Evolutionary conservation across 37 sponge, comb jelly and placozoan species (phyloP).

Genomic region (Eunapius fragilis): DNA sequence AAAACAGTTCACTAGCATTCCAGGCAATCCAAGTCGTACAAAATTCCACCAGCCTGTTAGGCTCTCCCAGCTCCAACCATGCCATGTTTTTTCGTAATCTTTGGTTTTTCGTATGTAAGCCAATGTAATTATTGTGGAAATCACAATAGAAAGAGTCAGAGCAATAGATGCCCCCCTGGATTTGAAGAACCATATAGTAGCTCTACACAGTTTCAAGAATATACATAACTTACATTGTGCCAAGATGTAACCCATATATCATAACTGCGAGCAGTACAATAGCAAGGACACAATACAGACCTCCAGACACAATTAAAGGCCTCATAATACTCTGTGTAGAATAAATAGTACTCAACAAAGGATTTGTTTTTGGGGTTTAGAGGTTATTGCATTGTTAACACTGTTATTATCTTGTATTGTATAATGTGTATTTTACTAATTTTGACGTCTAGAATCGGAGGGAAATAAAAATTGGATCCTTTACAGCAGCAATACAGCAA

Average conservation of each 20-base stretch:
- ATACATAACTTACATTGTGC: constrained; percentile 30
- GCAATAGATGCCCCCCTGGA: constrained; percentile 44
- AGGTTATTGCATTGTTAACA: too few species aligned
- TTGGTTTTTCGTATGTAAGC: constrained; percentile 25
- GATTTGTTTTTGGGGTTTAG: too few species aligned
- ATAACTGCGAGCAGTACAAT: constrained; percentile 30
- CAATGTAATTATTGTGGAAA: constrained; percentile 22
- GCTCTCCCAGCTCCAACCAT: constrained; percentile 72
- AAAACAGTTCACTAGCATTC: constrained; percentile 11
- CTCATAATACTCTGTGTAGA: constrained; percentile 53
- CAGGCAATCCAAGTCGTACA: constrained; percentile 35
- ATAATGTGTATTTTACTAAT: too few species aligned
- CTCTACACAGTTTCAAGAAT: background rate
- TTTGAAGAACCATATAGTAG: background rate
- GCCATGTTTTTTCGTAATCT: constrained; percentile 50
- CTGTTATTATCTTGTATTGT: too few species aligned
- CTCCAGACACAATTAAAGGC: constrained; percentile 36
- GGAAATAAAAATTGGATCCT: too few species aligned
- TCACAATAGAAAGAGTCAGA: background rate
- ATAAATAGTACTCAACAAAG: background rate
- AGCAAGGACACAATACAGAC: constrained; percentile 12
- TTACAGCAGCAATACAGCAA: too few species aligned
- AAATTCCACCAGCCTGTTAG: constrained; percentile 43
- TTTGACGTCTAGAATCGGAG: too few species aligned
- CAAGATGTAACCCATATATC: constrained; percentile 31